Percentiles rank a stretch among this genome's conserved stretches.
These are phyloP conservation scores for Calephelis virginiensis DNA, from an alignment of 1,140 invertebrate species.

Conservation along the genomic window DNA sequence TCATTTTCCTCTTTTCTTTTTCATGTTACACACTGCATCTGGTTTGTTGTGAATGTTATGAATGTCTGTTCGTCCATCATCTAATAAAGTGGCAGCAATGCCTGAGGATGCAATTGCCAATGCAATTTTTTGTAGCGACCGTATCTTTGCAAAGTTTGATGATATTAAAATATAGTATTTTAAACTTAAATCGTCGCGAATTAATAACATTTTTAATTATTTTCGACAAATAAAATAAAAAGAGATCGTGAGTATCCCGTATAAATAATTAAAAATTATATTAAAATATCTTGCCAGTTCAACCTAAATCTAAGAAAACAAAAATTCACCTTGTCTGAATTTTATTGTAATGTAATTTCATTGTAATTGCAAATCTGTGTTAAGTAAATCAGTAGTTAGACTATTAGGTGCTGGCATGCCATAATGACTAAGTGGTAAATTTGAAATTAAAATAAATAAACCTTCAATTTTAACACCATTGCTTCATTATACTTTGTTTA, in stretches of 20 bases:
- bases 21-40: too few relatives aligned
- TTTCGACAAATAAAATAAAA: too few relatives aligned
- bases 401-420: too few relatives aligned
- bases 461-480: slow-evolving; percentile 33
- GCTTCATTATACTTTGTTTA: slow-evolving; percentile 36
- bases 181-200: too few relatives aligned
- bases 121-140: background rate
- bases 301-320: slow-evolving; percentile 33
- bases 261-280: slow-evolving; percentile 29
- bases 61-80: background rate
- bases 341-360: too few relatives aligned
- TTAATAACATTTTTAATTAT: too few relatives aligned
- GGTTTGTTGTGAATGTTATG: background rate
- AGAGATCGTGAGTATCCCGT: slow-evolving; percentile 30
- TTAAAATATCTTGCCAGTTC: slow-evolving; percentile 32
- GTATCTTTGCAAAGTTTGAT: background rate
- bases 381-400: slow-evolving; percentile 32
- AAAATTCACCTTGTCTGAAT: too few relatives aligned
- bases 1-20: too few relatives aligned
- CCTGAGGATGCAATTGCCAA: slow-evolving; percentile 13
- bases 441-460: too few relatives aligned
- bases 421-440: slow-evolving; percentile 29
- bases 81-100: background rate
- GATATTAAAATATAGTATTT: too few relatives aligned
- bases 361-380: slow-evolving; percentile 39